Base-by-base conservation (phyloP, 2,797 vertebrate genomes). In the Benthosema pterotum region DNA sequence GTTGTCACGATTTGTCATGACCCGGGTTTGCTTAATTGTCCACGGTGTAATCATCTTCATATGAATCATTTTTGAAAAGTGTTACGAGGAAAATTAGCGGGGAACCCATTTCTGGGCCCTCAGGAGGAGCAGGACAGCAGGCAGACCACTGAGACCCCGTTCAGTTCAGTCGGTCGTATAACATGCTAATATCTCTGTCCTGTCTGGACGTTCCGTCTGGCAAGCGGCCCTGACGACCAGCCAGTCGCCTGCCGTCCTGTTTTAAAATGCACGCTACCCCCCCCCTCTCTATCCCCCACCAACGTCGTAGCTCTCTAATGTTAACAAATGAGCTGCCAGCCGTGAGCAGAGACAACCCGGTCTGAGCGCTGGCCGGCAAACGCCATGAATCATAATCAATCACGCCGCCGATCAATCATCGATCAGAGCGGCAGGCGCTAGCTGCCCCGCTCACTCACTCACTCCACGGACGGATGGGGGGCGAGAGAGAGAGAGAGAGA, bases 241-340 rank as follows among this genome's bases (percentile, higher is more conserved):
- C 32, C 25, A 42, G 52, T 12, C 6, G 16, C 52, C 52, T 32
- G 51, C 19, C 8, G 11, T 25, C 5, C n/a, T 57, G 12, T n/a
- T 32, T 62, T 62, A 79, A 77, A 82, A 66, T 63, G 65, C 72
- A 71, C 60, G 69, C 65, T 48, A 47, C 50, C 55, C 77, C 75
- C 68, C 67, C 45, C 47, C 50, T 53, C 77, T 75, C 68, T n/a
- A n/a, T n/a, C 42, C 50, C 63, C 62, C 57, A 61, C 62, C 57
- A 61, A 76, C 38, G 14, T n/a, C 28, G 0, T 0, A 25, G 1
- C 66, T 11, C 56, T 60, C 57, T 73, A 80, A 87, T 78, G 74
- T 65, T 80, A 84, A 88, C 79, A 89, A 82, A 88, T 78, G 83
- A 86, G 67, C 77, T 86, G 72, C 65, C 83, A 78, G 50, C 67